Evolutionary conservation across 2,113 vertebrate species (phyloP).

Genomic region (Nycticebus coucang): DNA sequence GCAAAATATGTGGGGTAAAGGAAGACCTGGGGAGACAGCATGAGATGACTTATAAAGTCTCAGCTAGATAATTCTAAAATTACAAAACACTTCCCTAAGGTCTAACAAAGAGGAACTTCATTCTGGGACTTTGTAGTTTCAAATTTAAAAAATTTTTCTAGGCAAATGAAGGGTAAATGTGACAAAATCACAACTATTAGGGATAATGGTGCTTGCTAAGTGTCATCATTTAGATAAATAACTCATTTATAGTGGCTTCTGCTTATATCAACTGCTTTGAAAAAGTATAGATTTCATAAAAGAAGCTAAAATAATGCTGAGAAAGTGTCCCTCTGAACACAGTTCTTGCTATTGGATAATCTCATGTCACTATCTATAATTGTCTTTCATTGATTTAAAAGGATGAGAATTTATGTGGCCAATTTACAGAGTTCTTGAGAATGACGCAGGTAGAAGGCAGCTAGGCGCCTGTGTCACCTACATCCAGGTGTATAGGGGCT

Average conservation of each 20-base stretch:
- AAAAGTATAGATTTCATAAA: slow-evolving; percentile 31
- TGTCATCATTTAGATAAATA: background rate
- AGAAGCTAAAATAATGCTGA: background rate
- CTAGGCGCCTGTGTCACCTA: background rate
- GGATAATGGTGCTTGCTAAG: background rate
- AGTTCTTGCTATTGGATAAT: background rate
- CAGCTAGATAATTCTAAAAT: background rate
- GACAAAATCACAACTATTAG: background rate
- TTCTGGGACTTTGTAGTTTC: slow-evolving; percentile 30
- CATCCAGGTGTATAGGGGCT: background rate
- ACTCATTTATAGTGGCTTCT: background rate
- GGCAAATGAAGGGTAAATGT: background rate
- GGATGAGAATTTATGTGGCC: too few relatives aligned
- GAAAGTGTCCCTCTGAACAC: background rate
- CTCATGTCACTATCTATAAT: background rate
- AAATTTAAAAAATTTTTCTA: background rate
- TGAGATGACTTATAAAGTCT: background rate
- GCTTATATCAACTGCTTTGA: background rate
- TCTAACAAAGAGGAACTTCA: background rate
- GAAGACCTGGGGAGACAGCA: background rate
- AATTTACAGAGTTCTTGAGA: background rate
- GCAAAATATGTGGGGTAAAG: background rate
- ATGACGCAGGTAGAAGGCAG: background rate
- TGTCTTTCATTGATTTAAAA: slow-evolving; percentile 31
- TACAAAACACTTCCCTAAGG: background rate